These are phyloP conservation scores for Sebastes nivosus DNA, from an alignment of 2,797 vertebrate species.

Conservation along the genomic window DNA sequence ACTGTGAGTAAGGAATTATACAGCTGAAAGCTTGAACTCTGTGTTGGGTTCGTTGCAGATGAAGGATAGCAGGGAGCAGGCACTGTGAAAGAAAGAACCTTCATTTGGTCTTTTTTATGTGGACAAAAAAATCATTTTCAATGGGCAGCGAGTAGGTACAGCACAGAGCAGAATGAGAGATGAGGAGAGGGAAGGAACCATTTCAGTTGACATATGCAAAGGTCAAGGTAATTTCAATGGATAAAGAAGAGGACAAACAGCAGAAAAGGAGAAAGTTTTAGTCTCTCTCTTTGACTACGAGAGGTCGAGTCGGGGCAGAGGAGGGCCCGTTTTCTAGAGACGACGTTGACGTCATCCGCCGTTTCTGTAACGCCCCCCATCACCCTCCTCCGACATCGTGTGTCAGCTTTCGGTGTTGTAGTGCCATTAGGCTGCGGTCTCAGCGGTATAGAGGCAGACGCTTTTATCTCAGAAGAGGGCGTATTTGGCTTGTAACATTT, in stretches of 20 bases:
- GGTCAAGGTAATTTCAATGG: constrained; percentile 55
- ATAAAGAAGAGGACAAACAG: constrained; percentile 18
- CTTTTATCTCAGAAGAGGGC: constrained; percentile 68
- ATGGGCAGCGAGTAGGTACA: constrained; percentile 4
- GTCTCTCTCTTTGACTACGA: neutral
- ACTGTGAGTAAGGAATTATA: constrained; percentile 25
- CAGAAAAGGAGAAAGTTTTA: constrained; percentile 21
- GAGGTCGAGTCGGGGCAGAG: constrained; percentile 5
- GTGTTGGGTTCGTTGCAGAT: constrained; percentile 14
- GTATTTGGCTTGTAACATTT: constrained; percentile 61
- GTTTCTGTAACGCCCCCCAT: neutral
- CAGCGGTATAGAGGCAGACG: constrained; percentile 45
- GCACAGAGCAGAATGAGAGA: constrained; percentile 20
- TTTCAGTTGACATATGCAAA: constrained; percentile 55
- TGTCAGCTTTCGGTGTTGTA: constrained; percentile 44
- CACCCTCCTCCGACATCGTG: constrained; percentile 12
- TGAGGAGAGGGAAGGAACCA: constrained; percentile 19
- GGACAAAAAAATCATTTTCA: constrained; percentile 10
- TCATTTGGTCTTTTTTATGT: constrained; percentile 19
- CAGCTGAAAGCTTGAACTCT: constrained; percentile 32
- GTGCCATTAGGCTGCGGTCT: constrained; percentile 63
- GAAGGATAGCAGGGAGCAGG: neutral
- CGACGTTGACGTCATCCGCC: constrained; percentile 39
- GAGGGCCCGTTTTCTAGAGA: constrained; percentile 16
- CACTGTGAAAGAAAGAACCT: neutral